Evolutionary conservation across 1,140 invertebrate genomes (phyloP), one percentile per base, ranked within the genome.

Genomic region (Scaptomyza hsui): DNA sequence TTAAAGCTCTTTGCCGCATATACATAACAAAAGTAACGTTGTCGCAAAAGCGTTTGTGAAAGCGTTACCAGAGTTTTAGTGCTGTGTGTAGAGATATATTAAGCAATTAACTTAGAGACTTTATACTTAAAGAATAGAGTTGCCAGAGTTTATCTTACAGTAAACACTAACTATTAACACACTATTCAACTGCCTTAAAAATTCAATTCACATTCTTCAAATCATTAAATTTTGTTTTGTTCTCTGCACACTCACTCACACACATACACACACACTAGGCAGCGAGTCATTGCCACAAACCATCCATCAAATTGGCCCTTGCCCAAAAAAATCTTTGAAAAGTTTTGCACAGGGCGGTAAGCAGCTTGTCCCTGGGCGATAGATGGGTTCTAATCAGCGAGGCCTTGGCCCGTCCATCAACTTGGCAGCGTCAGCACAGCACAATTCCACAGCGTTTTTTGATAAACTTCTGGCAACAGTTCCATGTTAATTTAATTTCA

Each of bases 401-500:
- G 48, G 41, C 60, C 53, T 41, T 60, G 42, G 51, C 39, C 51
- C 47, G 52, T 57, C 60, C 51, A 70, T 59, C 60, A 72, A 26
- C 19, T 32, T 53, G 32, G 18, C 13, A 24, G 56, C 49, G 7
- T 24, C 39, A 35, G 12, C 10, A n/a, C n/a, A n/a, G n/a, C n/a
- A n/a, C n/a, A 29, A 37, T 35, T 39, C 26, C 19, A 9, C 12
- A 21, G 42, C 42, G 45, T 13, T 24, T 61, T 56, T 52, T 44
- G 53, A 63, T 70, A 74, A 76, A 76, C 52, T 76, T 76, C 26
- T 26, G 53, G 26, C 53, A 69, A 59, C 64, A 55, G 74, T 64
- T 70, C 64, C 52, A 70, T 76, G 71, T 76, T 74, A 76, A 76
- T 76, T 76, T 73, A 76, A 76, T 76, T 76, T 70, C 64, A 74